Conservation (phyloP, 2,113 vertebrate species). For the Chloropsis hardwickii region DNA sequence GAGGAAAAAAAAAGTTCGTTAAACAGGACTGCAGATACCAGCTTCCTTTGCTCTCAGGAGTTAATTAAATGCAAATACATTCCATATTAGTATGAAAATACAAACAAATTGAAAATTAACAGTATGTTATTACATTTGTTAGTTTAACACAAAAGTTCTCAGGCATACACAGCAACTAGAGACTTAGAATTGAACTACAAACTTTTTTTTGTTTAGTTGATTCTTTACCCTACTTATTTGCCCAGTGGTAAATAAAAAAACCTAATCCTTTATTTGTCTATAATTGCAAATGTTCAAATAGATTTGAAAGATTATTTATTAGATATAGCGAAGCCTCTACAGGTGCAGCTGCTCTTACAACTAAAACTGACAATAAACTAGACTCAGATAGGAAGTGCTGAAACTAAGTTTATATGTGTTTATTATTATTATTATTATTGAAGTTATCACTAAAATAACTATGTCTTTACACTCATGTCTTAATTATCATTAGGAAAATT, state of each 20-base stretch:
- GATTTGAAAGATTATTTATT: background rate
- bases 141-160: background rate
- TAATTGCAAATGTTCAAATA: background rate
- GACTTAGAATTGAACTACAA: background rate
- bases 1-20: background rate
- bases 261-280: background rate
- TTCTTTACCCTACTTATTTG: background rate
- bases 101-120: background rate
- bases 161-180: background rate
- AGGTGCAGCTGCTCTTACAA: background rate
- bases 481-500: background rate
- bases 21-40: background rate
- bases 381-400: background rate
- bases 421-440: background rate
- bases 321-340: background rate
- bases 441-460: background rate
- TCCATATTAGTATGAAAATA: slow-evolving; percentile 21
- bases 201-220: background rate
- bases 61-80: slow-evolving; percentile 21
- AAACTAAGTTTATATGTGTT: background rate
- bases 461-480: background rate
- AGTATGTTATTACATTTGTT: background rate
- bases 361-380: background rate
- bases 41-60: background rate
- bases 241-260: background rate